A percentile compares a stretch with the other conserved stretches of the same genome.
phyloP scores from a whole-genome alignment of 2,113 vertebrate genomes.

The Alligator mississippiensis region DNA sequence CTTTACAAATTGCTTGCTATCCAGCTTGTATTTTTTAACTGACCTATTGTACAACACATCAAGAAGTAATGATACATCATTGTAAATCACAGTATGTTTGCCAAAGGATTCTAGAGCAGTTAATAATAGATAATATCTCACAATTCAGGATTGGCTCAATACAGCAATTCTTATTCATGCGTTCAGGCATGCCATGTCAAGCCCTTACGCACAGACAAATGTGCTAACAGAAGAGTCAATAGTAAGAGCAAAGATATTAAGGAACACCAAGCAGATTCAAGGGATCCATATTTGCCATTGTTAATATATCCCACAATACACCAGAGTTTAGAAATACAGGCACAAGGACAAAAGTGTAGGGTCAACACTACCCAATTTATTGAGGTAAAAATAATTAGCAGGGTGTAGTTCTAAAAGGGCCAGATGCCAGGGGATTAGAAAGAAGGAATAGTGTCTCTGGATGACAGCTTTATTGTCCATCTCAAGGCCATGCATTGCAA shows the following conservation, averaged over 20 bases:
- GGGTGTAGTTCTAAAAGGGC: background rate
- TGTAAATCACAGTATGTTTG: background rate
- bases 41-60: background rate
- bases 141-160: background rate
- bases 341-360: background rate
- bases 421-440: background rate
- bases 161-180: background rate
- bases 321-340: background rate
- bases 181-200: background rate
- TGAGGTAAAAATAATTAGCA: background rate
- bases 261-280: background rate
- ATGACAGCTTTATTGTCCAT: background rate
- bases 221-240: background rate
- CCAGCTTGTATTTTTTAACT: background rate
- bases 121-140: background rate
- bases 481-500: background rate
- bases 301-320: background rate
- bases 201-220: background rate
- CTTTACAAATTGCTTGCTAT: background rate
- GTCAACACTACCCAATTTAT: background rate
- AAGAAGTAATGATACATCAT: background rate
- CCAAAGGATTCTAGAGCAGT: background rate
- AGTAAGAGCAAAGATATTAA: background rate
- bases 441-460: background rate
- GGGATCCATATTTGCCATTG: background rate